Base-by-base conservation (phyloP, 2,797 vertebrate genomes). In the Jordanella pulchra region DNA sequence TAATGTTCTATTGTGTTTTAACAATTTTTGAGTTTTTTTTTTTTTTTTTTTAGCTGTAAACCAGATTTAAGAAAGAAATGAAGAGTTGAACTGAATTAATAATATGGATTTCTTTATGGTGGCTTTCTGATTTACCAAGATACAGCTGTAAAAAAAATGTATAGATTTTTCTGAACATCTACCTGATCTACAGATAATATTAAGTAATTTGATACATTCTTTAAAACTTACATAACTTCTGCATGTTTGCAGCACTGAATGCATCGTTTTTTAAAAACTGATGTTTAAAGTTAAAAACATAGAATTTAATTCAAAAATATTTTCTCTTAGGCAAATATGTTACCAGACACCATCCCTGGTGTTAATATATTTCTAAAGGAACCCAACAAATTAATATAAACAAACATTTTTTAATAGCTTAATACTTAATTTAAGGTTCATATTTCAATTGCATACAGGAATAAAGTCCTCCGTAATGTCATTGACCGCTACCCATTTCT, bases 261-360 rank as follows among this genome's bases (percentile, higher is more conserved):
- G 3, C 2, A 17, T 39, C 2, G 0, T 9, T 44, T 63, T 61
- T 42, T 5, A 39, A 39, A 39, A 2, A 61, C 13, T 39, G 32
- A 13, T 61, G 21, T 23, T 0, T 39, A 10, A 61, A 39, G 11
- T 13, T 61, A 32, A 13, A 23, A 32, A 21, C 12, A 63, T 48
- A 7, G 9, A 39, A 7, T 39, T 39, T 4, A 39, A 39, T 5
- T 39, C 1, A 3, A 39, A 39, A 35, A 35, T 63, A 63, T 44
- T 42, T 44, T 44, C n/a, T 14, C 13, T 3, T 25, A 44, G 42
- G 35, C 39, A 76, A 83, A 75, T 76, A 63, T 21, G 50, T 9
- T 51, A 80, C 28, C n/a, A 42, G 4, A 21, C 2, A n/a, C 58
- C 18, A 18, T 5, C 50, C 65, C 27, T 65, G 51, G 47, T 61